Evolutionary conservation across 2,797 vertebrate genomes (phyloP).

Genomic region (Brachyrhaphis roseni): DNA sequence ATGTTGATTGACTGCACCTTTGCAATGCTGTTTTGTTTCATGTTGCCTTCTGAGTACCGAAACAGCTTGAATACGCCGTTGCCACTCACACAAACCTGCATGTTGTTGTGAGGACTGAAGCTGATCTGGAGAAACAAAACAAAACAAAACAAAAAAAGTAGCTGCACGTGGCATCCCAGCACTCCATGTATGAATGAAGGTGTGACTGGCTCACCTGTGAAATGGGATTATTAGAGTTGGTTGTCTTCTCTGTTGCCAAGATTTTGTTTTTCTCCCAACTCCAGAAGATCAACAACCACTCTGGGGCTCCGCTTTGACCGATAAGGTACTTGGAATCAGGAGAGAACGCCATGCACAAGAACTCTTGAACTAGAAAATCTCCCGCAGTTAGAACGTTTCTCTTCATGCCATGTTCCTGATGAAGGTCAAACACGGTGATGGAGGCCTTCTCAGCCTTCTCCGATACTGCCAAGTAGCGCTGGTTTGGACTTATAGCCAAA

Average conservation of each 20-base stretch:
- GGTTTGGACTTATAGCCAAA: conserved; percentile 87
- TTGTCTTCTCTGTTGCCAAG: conserved; percentile 79
- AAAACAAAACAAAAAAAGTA: too few relatives aligned
- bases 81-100: conserved; percentile 89
- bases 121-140: conserved; percentile 83
- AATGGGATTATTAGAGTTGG: conserved; percentile 69
- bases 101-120: conserved; percentile 90
- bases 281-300: conserved; percentile 87
- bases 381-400: conserved; percentile 81
- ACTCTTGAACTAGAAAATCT: conserved; percentile 76
- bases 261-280: conserved; percentile 92
- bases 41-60: conserved; percentile 83
- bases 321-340: conserved; percentile 89
- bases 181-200: background rate
- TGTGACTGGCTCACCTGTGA: conserved; percentile 82
- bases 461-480: conserved; percentile 88
- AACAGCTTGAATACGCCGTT: conserved; percentile 88
- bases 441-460: conserved; percentile 83
- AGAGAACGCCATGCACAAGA: conserved; percentile 89
- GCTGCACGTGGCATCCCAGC: background rate
- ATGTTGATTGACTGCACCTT: conserved; percentile 85
- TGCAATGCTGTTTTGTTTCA: conserved; percentile 87
- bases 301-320: conserved; percentile 83
- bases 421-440: conserved; percentile 88
- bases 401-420: conserved; percentile 83